Evolutionary conservation across 2,113 vertebrate species (phyloP).

Genomic region (Coracopsis vasa): DNA sequence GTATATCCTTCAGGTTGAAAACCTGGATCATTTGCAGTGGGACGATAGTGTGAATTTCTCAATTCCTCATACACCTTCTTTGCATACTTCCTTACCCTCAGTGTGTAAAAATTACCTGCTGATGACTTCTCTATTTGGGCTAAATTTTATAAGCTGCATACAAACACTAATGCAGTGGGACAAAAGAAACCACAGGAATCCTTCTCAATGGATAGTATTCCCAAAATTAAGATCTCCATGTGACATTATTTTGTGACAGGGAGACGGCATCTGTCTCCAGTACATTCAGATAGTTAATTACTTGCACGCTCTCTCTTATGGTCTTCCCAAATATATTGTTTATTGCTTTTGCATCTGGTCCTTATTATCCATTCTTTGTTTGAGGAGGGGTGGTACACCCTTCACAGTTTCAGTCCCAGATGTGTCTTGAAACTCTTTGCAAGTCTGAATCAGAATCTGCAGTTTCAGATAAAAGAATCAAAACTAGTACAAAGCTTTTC

Average conservation of each 20-base stretch:
- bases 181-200: background rate
- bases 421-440: background rate
- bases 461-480: background rate
- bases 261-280: background rate
- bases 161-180: background rate
- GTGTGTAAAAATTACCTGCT: background rate
- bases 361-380: background rate
- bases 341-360: background rate
- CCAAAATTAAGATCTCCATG: rapidly evolving
- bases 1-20: background rate
- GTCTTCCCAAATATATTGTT: background rate
- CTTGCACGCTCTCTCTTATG: background rate
- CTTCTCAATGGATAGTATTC: background rate
- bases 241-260: background rate
- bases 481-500: background rate
- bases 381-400: background rate
- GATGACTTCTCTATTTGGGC: background rate
- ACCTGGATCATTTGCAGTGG: background rate
- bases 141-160: background rate
- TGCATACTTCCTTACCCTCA: background rate
- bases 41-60: background rate
- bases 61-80: background rate
- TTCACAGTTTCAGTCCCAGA: background rate
- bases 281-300: background rate
- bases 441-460: background rate